Base-by-base conservation (phyloP, 2,113 vertebrate genomes). In the Jacana jacana region DNA sequence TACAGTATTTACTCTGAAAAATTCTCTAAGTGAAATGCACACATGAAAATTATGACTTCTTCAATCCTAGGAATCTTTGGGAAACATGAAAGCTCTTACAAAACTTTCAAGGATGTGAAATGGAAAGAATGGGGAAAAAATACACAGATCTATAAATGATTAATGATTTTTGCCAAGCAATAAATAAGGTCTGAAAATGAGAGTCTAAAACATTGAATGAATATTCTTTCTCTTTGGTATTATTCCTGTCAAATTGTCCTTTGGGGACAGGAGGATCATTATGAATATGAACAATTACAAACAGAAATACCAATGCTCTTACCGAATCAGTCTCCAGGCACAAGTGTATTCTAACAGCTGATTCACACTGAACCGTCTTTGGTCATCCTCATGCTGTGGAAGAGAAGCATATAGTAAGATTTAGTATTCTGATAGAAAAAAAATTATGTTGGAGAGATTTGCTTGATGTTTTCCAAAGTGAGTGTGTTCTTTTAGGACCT, bases 351-450 rank as follows among this genome's bases (percentile, higher is more conserved):
- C 81, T 23, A 98, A 89, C 48, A 98, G 94, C 17, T 97, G 89
- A 24, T 94, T 92, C 46, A 97, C 90, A 91, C 75, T 28, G 85
- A 98, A 96, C 39, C 16, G 80, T 39, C 86, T 83, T 57, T 91
- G 95, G 93, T 98, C 98, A 96, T 98, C 98, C 42, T 55, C 96
- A 52, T 35, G 22, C 98, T 98, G 93, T 89, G 85, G 87, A 51
- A 85, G 65, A 91, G 58, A 92, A 86, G 46, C 28, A 24, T 27
- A 81, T 4, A 89, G 61, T 73, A 82, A 95, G 90, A 95, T 35
- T 79, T 0, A n/a, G 35, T 28, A 65, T 48, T 95, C 30, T 54
- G 46, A 49, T 5, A 83, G 86, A 49, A 81, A 94, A n/a, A n/a
- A n/a, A n/a, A n/a, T 19, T 17, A 14, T 5, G 9, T 14, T 70